Percentiles rank a stretch among this genome's conserved stretches.
Conservation (phyloP, 35 echinoderm and acorn worm species). For the Lytechinus variegatus region DNA sequence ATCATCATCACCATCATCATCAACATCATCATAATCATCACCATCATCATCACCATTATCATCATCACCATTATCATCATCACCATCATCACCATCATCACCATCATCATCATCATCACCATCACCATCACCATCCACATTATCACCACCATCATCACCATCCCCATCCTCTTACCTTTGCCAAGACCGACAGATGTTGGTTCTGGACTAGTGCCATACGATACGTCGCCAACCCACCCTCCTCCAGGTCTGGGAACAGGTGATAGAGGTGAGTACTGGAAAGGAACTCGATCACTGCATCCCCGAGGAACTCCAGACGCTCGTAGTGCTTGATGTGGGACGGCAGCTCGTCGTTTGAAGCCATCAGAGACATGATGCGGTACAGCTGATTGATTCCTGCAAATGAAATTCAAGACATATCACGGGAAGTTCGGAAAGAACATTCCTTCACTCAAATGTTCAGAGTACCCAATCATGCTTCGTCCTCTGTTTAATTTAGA, state of each 20-base stretch:
- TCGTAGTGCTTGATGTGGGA: slow-evolving; percentile 96
- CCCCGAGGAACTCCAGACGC: slow-evolving; percentile 93
- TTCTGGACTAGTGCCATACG: slow-evolving; percentile 92
- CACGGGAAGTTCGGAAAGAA: too few relatives aligned
- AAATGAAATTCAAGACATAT: neutral
- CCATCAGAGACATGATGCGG: slow-evolving; percentile 88
- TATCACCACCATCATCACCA: neutral
- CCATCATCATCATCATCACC: neutral
- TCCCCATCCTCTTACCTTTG: slow-evolving; percentile 62
- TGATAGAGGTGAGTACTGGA: slow-evolving; percentile 82
- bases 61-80: neutral
- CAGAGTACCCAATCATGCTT: too few relatives aligned
- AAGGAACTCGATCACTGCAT: slow-evolving; percentile 95
- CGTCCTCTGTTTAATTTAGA: too few relatives aligned
- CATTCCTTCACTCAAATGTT: too few relatives aligned
- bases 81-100: neutral
- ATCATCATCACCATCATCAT: neutral
- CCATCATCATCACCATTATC: neutral
- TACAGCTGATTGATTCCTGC: slow-evolving; percentile 89
- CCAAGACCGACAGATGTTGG: slow-evolving; percentile 91
- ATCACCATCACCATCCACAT: neutral
- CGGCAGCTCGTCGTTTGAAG: slow-evolving; percentile 73
- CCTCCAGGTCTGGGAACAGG: slow-evolving; percentile 88
- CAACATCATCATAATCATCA: neutral
- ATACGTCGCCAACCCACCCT: slow-evolving; percentile 88